phyloP scores from a whole-genome alignment of 37 sponge, comb jelly and placozoan species.

The Agelas oroides region DNA sequence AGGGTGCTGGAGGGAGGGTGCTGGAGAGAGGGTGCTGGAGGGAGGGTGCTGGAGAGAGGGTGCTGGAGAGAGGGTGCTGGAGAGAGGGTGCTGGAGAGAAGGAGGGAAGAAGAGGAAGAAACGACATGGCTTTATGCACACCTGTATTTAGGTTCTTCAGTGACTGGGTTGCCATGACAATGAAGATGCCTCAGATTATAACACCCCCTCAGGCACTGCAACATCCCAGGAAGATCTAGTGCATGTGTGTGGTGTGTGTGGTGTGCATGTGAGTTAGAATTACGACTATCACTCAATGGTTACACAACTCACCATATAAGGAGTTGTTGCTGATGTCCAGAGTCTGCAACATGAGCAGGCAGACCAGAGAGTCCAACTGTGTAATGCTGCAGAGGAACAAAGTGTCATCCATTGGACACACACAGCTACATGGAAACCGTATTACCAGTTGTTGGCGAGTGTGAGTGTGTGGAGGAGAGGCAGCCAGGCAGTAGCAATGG shows the following conservation, averaged over 20 bases:
- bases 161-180: conserved; percentile 61
- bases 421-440: neutral
- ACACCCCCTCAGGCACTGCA: conserved; percentile 63
- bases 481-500: conserved; percentile 64
- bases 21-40: too few species aligned
- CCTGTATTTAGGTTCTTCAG: conserved; percentile 41
- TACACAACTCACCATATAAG: conserved; percentile 59
- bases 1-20: neutral
- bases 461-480: conserved; percentile 73
- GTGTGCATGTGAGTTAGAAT: neutral
- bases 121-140: too few species aligned
- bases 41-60: neutral
- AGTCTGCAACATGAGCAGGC: conserved; percentile 39
- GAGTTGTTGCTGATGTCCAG: conserved; percentile 65
- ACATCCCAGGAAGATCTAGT: conserved; percentile 59
- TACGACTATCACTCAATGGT: too few species aligned
- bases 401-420: neutral
- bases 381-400: conserved; percentile 39
- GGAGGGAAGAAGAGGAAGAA: too few species aligned
- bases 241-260: too few species aligned
- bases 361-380: conserved; percentile 41
- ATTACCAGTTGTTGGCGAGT: conserved; percentile 74
- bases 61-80: neutral
- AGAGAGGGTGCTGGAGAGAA: neutral
- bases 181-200: conserved; percentile 15